Evolutionary conservation across 2,888 invertebrate genomes (phyloP), one percentile per base, ranked within the genome.

Genomic region (Netelia virgata): DNA sequence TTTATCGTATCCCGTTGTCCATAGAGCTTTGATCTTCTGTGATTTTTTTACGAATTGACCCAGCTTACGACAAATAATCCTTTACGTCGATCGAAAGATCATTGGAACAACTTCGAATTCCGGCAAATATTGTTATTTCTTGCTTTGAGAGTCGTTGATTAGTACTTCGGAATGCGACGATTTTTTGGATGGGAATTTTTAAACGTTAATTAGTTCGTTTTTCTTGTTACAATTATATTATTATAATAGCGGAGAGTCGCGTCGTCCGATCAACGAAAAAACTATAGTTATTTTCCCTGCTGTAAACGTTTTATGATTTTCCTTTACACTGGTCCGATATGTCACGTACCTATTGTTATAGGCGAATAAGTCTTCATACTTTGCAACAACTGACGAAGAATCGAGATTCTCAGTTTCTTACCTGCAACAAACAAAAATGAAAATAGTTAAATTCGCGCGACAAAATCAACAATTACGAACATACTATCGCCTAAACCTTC

Each of bases 401-500:
- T 59, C 9, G 23, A 23, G 18, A 59, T 20, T 59, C 11, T 9
- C 59, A 20, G 20, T 23, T 9, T 59, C 14, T 18, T 20, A 59
- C 59, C 59, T 59, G 59, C 20, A 59, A 59, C 59, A 59, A 10
- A 59, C 23, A 59, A 20, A 59, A 59, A 59, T 59, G 9, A 20
- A 59, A 59, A 59, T 59, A 10, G 36, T 18, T 59, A 8, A 59
- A 20, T 59, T 20, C n/a, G n/a, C n/a, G n/a, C n/a, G n/a, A n/a
- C n/a, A n/a, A n/a, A n/a, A n/a, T n/a, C 10, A 59, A 18, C 9
- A 57, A 18, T 57, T 28, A 2, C 3, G 28, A 20, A 57, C 6
- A 57, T 8, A 20, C 8, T 16, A 28, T 28, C 28, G 3, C 28
- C 1, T 28, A 28, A 28, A 28, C 28, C 28, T 28, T 3, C 28